Evolutionary conservation across 1,140 invertebrate species (phyloP).

Genomic region (Wiebesia pumilae): DNA sequence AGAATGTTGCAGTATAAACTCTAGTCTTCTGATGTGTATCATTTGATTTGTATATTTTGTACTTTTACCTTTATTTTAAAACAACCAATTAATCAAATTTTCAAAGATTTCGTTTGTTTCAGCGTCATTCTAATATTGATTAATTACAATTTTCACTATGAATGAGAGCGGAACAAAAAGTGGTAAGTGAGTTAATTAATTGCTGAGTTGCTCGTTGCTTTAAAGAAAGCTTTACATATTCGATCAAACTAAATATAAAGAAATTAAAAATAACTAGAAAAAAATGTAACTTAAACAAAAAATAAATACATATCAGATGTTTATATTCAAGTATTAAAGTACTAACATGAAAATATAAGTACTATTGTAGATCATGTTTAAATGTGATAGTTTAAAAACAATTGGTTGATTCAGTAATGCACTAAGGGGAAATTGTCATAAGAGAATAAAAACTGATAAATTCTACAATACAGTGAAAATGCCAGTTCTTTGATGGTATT

Average conservation of each 20-base stretch:
- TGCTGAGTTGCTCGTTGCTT: not conserved
- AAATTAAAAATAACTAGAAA: not conserved
- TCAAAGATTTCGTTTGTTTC: not conserved
- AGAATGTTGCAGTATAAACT: constrained; percentile 10
- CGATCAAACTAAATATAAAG: not conserved
- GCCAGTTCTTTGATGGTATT: not conserved
- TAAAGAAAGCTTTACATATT: not conserved
- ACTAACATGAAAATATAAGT: not conserved
- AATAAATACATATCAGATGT: constrained; percentile 11
- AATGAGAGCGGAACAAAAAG: not conserved
- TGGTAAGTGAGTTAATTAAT: not conserved
- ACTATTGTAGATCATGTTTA: not conserved
- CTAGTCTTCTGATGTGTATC: constrained; percentile 41
- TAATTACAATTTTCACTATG: constrained; percentile 4
- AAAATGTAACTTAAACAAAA: not conserved
- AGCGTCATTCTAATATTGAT: not conserved
- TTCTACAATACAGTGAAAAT: not conserved
- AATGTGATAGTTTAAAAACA: not conserved
- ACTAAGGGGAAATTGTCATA: not conserved
- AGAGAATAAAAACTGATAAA: not conserved
- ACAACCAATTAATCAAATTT: not conserved
- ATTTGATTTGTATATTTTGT: constrained; percentile 50
- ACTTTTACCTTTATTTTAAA: constrained; percentile 39
- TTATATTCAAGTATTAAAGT: constrained; percentile 21
- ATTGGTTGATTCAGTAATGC: no score